phyloP scores from a whole-genome alignment of 2,113 vertebrate genomes.

The Barnardius zonarius region DNA sequence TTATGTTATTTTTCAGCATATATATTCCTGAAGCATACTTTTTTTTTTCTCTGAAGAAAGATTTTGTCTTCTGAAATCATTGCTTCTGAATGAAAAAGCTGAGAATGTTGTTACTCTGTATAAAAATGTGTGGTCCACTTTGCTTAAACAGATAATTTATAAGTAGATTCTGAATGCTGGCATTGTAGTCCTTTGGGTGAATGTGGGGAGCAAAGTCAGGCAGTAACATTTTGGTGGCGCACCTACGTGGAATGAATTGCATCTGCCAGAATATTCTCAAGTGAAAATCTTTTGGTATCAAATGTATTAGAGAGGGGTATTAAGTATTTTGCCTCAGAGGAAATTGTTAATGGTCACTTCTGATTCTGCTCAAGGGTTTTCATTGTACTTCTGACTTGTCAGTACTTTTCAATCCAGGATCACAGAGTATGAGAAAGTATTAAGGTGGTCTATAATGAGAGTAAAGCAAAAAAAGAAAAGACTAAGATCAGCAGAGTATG shows the following conservation, averaged over 20 bases:
- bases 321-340: neutral
- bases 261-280: neutral
- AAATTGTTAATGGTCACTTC: neutral
- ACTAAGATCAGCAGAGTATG: neutral
- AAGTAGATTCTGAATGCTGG: neutral
- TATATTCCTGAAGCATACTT: neutral
- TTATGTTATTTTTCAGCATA: neutral
- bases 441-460: neutral
- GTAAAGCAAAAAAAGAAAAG: neutral
- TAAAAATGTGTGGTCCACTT: neutral
- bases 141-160: neutral
- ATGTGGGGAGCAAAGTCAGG: neutral
- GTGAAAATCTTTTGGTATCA: neutral
- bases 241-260: neutral
- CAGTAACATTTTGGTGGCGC: neutral
- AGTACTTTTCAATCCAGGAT: neutral
- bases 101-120: neutral
- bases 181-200: neutral
- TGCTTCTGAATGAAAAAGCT: neutral
- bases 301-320: neutral
- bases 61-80: neutral
- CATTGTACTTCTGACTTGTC: neutral
- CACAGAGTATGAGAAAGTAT: neutral
- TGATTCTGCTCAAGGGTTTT: neutral
- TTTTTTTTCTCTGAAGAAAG: neutral